phyloP scores from a whole-genome alignment of 2,888 invertebrate species.

The Drosophila anceps region DNA sequence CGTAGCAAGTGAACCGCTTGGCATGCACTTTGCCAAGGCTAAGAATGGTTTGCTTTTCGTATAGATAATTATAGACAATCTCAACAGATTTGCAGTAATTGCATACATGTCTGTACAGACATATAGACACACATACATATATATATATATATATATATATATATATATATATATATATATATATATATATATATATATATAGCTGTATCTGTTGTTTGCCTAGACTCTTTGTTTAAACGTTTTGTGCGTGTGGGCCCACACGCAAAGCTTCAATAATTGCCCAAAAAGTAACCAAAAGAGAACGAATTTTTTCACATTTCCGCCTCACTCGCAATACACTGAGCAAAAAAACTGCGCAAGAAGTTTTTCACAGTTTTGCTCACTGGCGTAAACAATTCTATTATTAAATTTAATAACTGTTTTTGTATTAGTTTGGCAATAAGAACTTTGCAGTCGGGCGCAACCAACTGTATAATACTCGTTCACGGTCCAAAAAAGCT shows the following conservation, averaged over 20 bases:
- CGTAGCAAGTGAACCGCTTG: conserved; percentile 17
- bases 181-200: neutral
- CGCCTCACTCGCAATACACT: conserved; percentile 47
- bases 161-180: neutral
- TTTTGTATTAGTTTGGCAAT: neutral
- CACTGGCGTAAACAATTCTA: neutral
- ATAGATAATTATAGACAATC: conserved; percentile 42
- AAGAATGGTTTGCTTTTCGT: conserved; percentile 19
- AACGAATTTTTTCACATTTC: conserved; percentile 34
- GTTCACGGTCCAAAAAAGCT: conserved; percentile 10
- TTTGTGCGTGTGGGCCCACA: conserved; percentile 45
- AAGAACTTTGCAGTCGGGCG: neutral
- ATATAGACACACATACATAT: neutral
- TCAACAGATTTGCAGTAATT: conserved; percentile 16
- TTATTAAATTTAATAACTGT: neutral
- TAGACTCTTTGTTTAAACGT: conserved; percentile 22
- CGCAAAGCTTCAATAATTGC: conserved; percentile 33
- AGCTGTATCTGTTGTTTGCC: conserved; percentile 15
- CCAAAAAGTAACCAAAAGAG: conserved; percentile 27
- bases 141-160: neutral
- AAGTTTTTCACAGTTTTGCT: neutral
- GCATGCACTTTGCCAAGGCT: conserved; percentile 58
- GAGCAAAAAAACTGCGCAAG: conserved; percentile 9
- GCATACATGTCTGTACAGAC: neutral
- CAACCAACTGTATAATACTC: conserved; percentile 4